These are phyloP conservation scores for Glossophaga mutica DNA, from an alignment of 2,797 vertebrate species.

Conservation along the genomic window DNA sequence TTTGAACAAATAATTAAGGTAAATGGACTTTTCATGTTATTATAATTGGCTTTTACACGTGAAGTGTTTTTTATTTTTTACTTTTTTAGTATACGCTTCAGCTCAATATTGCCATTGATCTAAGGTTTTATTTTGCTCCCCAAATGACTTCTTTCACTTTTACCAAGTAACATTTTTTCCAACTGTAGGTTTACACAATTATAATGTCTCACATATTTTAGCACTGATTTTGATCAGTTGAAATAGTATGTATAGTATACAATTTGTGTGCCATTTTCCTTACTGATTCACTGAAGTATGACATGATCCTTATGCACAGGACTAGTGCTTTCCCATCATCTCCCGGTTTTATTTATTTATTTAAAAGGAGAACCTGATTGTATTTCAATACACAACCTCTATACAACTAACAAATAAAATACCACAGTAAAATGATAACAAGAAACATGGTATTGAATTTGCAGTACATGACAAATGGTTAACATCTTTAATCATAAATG, in stretches of 20 bases:
- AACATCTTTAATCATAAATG: background rate
- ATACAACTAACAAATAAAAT: background rate
- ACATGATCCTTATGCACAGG: background rate
- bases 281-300: background rate
- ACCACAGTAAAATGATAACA: background rate
- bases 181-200: background rate
- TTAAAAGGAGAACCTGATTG: background rate
- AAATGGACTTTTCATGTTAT: conserved; percentile 31
- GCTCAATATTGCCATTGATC: background rate
- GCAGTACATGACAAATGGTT: background rate
- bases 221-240: background rate
- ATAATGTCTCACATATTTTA: background rate
- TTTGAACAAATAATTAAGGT: conserved; percentile 99
- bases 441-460: background rate
- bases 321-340: background rate
- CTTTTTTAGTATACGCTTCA: background rate
- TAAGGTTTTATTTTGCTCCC: background rate
- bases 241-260: background rate
- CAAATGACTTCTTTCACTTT: background rate
- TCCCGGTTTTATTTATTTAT: conserved; percentile 16
- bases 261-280: background rate
- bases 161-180: background rate
- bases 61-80: background rate
- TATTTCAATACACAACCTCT: background rate
- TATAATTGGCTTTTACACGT: conserved; percentile 6